Conservation (phyloP, 2,113 vertebrate genomes). For the Lophochroa leadbeateri region DNA sequence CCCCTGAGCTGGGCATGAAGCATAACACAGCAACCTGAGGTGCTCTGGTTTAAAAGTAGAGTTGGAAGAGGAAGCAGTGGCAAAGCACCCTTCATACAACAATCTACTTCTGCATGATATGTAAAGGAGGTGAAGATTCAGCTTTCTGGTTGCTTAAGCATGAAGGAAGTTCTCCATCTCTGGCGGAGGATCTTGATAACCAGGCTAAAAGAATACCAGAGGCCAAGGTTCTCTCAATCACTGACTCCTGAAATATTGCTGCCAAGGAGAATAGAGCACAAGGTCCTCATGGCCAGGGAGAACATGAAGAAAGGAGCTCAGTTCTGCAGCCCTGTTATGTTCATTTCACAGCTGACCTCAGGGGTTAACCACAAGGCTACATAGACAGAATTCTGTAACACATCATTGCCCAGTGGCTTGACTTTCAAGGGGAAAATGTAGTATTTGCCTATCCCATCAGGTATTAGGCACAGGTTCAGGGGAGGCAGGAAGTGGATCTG, state of each 20-base stretch:
- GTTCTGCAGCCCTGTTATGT: not conserved
- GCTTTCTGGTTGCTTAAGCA: not conserved
- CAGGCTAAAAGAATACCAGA: not conserved
- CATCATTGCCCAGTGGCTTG: fast-evolving
- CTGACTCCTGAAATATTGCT: not conserved
- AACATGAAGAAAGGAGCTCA: not conserved
- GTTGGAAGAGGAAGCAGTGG: not conserved
- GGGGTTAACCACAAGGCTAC: not conserved
- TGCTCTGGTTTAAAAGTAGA: not conserved
- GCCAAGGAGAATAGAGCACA: not conserved
- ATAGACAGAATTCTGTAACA: not conserved
- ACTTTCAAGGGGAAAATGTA: not conserved
- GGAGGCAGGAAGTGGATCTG: not conserved
- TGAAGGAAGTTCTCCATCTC: not conserved
- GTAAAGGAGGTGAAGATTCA: not conserved
- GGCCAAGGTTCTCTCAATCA: not conserved
- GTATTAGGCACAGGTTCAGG: not conserved
- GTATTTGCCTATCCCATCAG: not conserved
- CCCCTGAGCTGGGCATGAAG: not conserved
- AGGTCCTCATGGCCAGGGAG: not conserved
- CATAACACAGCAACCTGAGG: not conserved
- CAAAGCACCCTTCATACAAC: not conserved
- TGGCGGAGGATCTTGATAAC: not conserved
- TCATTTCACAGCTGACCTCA: not conserved
- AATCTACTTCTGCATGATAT: not conserved